phyloP scores from a whole-genome alignment of 2,797 vertebrate species.

The Coregonus ussuriensis region DNA sequence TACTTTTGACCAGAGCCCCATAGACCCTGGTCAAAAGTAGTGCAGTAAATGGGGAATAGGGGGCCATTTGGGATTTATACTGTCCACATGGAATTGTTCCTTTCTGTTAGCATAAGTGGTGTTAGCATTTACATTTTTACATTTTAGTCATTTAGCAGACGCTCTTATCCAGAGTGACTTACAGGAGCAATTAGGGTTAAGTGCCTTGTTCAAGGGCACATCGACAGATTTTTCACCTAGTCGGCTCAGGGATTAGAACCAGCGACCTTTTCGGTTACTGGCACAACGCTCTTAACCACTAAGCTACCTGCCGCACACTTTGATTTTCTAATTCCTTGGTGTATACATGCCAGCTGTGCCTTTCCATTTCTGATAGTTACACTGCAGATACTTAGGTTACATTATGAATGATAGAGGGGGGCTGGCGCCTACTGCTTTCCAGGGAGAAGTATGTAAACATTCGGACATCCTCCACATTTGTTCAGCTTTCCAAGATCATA shows the following conservation, averaged over 20 bases:
- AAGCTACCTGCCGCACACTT: not conserved
- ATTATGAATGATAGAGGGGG: slow-evolving; percentile 24
- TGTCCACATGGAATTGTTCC: slow-evolving; percentile 13
- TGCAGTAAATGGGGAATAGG: not conserved
- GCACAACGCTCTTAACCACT: too few relatives aligned
- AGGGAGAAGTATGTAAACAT: slow-evolving; percentile 3
- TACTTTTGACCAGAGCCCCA: not conserved
- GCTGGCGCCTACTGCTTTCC: slow-evolving; percentile 16
- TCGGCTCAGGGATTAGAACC: too few relatives aligned
- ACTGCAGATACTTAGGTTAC: slow-evolving; percentile 24
- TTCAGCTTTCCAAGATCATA: slow-evolving; percentile 36
- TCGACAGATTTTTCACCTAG: too few relatives aligned
- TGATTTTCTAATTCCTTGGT: slow-evolving; percentile 21
- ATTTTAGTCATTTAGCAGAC: too few relatives aligned
- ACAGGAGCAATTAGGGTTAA: too few relatives aligned
- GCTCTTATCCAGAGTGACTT: too few relatives aligned
- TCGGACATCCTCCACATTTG: slow-evolving; percentile 27
- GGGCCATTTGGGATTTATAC: slow-evolving; percentile 9
- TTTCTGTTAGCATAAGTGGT: slow-evolving; percentile 16
- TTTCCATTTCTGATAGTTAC: not conserved
- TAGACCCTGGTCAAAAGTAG: too few relatives aligned
- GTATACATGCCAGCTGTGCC: slow-evolving; percentile 19
- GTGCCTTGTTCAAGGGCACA: too few relatives aligned
- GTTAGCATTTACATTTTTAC: not conserved
- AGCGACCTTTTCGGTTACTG: too few relatives aligned